Percentiles rank a stretch among this genome's conserved stretches.
Evolutionary conservation across 1,140 invertebrate species (phyloP).

Genomic region (Drosophila dunni): DNA sequence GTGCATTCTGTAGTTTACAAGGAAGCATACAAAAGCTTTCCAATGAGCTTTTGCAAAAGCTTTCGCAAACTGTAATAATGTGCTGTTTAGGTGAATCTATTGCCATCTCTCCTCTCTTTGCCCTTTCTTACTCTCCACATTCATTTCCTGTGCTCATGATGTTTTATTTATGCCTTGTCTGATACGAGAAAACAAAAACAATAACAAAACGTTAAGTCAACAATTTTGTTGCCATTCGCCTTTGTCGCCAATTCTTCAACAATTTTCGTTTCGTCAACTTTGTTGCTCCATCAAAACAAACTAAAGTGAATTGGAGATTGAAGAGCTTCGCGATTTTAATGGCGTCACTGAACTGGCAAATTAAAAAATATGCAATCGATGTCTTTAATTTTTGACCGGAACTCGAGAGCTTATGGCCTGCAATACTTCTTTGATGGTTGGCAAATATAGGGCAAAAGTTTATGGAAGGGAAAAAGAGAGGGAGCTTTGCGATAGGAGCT

Average conservation of each 20-base stretch:
- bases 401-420: neutral
- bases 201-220: slow-evolving; percentile 28
- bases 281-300: slow-evolving; percentile 45
- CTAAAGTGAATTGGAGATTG: slow-evolving; percentile 5
- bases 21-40: neutral
- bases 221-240: slow-evolving; percentile 17
- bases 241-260: slow-evolving; percentile 11
- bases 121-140: neutral
- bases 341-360: slow-evolving; percentile 61
- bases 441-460: too few species aligned
- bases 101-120: neutral
- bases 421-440: too few species aligned
- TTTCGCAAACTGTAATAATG: too few species aligned
- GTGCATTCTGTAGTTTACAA: neutral
- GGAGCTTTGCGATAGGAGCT: too few species aligned
- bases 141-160: slow-evolving; percentile 22
- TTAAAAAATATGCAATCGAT: slow-evolving; percentile 36
- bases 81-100: neutral
- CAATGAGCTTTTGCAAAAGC: neutral
- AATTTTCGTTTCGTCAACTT: slow-evolving; percentile 26
- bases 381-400: slow-evolving; percentile 23
- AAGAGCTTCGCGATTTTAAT: neutral
- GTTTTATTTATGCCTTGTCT: slow-evolving; percentile 24
- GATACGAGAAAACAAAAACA: neutral
- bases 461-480: too few species aligned